These are phyloP conservation scores for Drosophila pseudoobscura DNA, from an alignment of 1,140 invertebrate species.

Conservation along the genomic window DNA sequence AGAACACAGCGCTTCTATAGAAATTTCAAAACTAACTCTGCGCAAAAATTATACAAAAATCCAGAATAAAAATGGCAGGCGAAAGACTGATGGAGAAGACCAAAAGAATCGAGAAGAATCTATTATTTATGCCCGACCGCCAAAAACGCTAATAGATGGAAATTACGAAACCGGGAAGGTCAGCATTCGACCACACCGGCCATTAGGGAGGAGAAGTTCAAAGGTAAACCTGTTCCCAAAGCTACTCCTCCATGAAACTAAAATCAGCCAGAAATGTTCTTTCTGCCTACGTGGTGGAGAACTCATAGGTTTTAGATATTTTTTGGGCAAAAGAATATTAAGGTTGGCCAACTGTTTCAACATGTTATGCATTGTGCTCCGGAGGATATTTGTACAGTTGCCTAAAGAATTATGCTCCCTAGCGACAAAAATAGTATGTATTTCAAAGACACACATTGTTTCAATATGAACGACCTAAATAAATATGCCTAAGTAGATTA, in stretches of 20 bases:
- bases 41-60: constrained; percentile 12
- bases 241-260: constrained; percentile 3
- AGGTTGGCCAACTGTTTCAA: constrained; percentile 44
- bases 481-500: constrained; percentile 66
- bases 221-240: constrained; percentile 60
- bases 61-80: constrained; percentile 1
- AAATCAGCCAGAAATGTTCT: constrained; percentile 19
- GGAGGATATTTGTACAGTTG: constrained; percentile 55
- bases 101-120: constrained; percentile 31
- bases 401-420: constrained; percentile 17
- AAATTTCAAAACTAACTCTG: constrained; percentile 38
- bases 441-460: constrained; percentile 43
- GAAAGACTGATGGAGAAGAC: constrained; percentile 11
- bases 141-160: constrained; percentile 43
- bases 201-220: constrained; percentile 38
- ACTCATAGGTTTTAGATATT: background rate
- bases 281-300: constrained; percentile 32
- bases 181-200: constrained; percentile 40
- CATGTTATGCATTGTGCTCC: background rate
- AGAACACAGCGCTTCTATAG: constrained; percentile 9
- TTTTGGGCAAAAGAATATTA: background rate
- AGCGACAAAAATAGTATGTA: background rate
- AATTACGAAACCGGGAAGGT: constrained; percentile 57
- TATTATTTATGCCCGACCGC: constrained; percentile 34
- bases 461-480: constrained; percentile 66